A percentile compares a stretch with the other conserved stretches of the same genome.
These are phyloP conservation scores for Pterostichus niger DNA, from an alignment of 2,888 invertebrate genomes.

Conservation along the genomic window DNA sequence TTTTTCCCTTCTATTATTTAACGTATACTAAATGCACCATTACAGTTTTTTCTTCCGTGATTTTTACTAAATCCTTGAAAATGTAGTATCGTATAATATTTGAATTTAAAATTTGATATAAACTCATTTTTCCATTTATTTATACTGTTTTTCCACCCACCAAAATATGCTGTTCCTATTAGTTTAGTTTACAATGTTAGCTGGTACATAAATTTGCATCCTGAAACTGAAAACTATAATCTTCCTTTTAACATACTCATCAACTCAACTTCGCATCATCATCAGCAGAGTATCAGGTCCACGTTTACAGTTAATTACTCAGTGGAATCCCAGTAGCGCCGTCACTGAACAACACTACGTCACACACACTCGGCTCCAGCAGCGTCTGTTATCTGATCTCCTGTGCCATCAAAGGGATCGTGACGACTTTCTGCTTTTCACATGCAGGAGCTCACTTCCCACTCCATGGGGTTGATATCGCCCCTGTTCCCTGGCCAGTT, in stretches of 20 bases:
- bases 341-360: conserved; percentile 8
- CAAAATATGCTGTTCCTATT: too few species aligned
- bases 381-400: conserved; percentile 2
- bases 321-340: background rate
- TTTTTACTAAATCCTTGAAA: too few species aligned
- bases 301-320: conserved; percentile 25
- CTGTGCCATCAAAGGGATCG: conserved; percentile 9
- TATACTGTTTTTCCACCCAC: too few species aligned
- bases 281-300: background rate
- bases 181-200: too few species aligned
- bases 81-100: too few species aligned
- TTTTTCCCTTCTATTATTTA: too few species aligned
- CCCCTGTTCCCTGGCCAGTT: background rate
- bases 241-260: background rate
- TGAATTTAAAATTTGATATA: too few species aligned
- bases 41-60: too few species aligned
- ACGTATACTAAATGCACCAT: too few species aligned
- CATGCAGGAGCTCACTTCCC: background rate
- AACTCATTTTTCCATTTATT: too few species aligned
- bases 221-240: background rate
- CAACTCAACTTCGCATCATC: background rate
- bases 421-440: conserved; percentile 7
- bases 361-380: conserved; percentile 30
- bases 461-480: background rate
- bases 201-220: too few species aligned